phyloP scores from a whole-genome alignment of 2,888 invertebrate genomes.

The Melanchra persicariae region DNA sequence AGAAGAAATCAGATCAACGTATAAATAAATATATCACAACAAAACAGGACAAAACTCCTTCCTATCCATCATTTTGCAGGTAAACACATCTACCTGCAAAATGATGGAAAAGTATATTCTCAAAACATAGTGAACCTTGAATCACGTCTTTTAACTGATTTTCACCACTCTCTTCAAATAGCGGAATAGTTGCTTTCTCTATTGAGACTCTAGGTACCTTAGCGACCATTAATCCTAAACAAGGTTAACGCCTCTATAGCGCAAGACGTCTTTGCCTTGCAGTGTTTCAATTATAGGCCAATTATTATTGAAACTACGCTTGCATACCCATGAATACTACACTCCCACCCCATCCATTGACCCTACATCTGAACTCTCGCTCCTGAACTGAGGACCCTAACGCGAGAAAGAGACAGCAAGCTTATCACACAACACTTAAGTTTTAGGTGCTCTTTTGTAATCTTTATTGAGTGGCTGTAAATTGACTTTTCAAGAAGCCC shows the following conservation, averaged over 20 bases:
- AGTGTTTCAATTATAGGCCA: background rate
- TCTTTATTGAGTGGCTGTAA: slow-evolving; percentile 79
- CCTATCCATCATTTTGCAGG: background rate
- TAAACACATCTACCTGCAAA: background rate
- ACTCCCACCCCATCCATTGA: slow-evolving; percentile 58
- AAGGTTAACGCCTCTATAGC: background rate
- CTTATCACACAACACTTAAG: slow-evolving; percentile 78
- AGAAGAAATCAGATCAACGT: no score
- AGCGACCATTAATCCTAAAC: background rate
- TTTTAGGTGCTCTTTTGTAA: slow-evolving; percentile 76
- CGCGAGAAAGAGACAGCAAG: slow-evolving; percentile 69
- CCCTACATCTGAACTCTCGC: slow-evolving; percentile 49
- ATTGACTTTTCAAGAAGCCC: slow-evolving; percentile 73
- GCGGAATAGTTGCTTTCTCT: background rate
- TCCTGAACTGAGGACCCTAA: slow-evolving; percentile 70
- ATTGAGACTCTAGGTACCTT: no score
- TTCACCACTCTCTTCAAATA: background rate
- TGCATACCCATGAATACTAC: background rate
- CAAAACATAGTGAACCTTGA: background rate
- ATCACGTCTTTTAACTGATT: background rate
- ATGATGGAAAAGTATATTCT: background rate
- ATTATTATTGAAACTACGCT: slow-evolving; percentile 14
- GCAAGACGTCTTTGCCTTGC: background rate
- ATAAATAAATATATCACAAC: no score
- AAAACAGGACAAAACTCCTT: background rate